phyloP scores from a whole-genome alignment of 2,113 vertebrate genomes.

The Bubo scandiacus region DNA sequence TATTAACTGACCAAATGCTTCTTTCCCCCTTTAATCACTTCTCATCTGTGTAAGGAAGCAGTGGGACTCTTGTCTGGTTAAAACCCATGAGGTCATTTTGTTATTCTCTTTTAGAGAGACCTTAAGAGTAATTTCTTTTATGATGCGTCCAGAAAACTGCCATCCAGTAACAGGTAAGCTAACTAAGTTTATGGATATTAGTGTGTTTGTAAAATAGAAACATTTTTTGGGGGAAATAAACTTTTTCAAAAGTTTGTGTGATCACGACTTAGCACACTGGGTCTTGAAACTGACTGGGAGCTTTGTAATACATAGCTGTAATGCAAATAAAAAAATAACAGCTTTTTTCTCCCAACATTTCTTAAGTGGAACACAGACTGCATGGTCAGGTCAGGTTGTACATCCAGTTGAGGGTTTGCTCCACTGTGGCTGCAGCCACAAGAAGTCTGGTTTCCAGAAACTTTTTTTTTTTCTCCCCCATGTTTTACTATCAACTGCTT shows the following conservation, averaged over 20 bases:
- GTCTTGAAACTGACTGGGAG: neutral
- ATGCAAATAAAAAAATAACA: neutral
- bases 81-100: neutral
- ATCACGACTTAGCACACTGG: neutral
- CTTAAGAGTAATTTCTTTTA: neutral
- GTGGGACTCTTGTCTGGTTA: neutral
- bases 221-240: neutral
- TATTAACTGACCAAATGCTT: neutral
- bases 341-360: neutral
- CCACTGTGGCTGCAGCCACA: neutral
- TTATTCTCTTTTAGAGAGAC: neutral
- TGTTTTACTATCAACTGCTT: neutral
- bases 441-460: neutral
- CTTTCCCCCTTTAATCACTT: neutral
- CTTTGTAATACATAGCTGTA: neutral
- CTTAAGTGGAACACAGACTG: neutral
- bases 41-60: neutral
- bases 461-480: too few relatives aligned
- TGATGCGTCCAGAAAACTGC: neutral
- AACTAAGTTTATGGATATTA: neutral
- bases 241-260: neutral
- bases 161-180: neutral
- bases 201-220: neutral
- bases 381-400: neutral
- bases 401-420: neutral